A percentile compares a stretch with the other conserved stretches of the same genome.
Conservation (phyloP, 2,797 vertebrate species). For the Acipenser transmontanus region DNA sequence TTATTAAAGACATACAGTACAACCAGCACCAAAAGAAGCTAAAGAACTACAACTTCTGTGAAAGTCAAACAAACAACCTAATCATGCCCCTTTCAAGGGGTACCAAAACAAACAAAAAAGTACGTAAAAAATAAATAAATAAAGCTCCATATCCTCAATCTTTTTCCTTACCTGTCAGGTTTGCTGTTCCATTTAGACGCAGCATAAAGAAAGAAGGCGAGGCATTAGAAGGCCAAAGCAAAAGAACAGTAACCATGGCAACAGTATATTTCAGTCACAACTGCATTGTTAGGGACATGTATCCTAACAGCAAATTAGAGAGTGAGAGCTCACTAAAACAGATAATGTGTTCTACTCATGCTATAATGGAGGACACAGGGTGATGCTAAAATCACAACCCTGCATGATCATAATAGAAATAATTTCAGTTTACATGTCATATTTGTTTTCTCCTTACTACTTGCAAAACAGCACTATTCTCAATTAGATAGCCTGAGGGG, state of each 20-base stretch:
- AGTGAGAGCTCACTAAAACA: slow-evolving; percentile 35
- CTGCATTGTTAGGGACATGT: slow-evolving; percentile 25
- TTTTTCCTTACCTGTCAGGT: slow-evolving; percentile 92
- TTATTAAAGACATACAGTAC: too few species aligned
- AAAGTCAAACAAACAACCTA: too few species aligned
- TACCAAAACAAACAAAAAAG: too few species aligned
- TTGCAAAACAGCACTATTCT: slow-evolving; percentile 29
- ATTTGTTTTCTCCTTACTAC: slow-evolving; percentile 40
- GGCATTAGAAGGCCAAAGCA: slow-evolving; percentile 63
- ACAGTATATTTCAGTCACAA: slow-evolving; percentile 30
- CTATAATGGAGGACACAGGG: slow-evolving; percentile 23
- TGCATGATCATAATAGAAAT: slow-evolving; percentile 25
- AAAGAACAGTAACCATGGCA: slow-evolving; percentile 43
- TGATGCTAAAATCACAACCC: slow-evolving; percentile 14
- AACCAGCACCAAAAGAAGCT: too few species aligned
- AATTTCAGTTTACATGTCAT: slow-evolving; percentile 34
- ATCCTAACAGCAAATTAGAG: slow-evolving; percentile 24
- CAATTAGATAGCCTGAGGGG: slow-evolving; percentile 43
- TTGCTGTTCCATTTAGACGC: slow-evolving; percentile 96
- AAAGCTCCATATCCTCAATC: too few species aligned
- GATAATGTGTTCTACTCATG: slow-evolving; percentile 24
- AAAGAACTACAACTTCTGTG: too few species aligned
- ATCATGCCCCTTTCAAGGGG: too few species aligned
- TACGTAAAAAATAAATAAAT: too few species aligned
- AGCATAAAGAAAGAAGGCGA: slow-evolving; percentile 68